phyloP scores from a whole-genome alignment of 23 tunicate species.

The Trididemnum clinides region DNA sequence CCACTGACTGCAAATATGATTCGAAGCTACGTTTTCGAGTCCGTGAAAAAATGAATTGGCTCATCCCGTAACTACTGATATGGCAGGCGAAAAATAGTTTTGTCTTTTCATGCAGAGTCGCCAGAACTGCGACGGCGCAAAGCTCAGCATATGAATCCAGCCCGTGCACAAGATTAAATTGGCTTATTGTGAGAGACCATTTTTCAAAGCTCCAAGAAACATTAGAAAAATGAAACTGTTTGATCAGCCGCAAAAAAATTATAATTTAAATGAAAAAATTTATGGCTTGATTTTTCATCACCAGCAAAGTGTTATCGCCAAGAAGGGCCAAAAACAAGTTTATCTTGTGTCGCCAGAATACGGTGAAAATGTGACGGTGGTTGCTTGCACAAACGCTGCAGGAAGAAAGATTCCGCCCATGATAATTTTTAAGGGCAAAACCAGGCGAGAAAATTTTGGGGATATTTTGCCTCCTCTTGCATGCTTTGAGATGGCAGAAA shows the following conservation, averaged over 20 bases:
- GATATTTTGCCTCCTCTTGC: neutral
- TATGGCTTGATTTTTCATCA: neutral
- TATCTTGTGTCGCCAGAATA: neutral
- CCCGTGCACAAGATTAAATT: constrained; percentile 1
- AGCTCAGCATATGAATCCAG: constrained; percentile 20
- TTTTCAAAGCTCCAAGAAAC: neutral
- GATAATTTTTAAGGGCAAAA: neutral
- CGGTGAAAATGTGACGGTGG: constrained; percentile 1
- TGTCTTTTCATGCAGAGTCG: neutral
- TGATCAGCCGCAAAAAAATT: neutral
- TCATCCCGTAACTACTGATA: neutral
- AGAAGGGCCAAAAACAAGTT: neutral
- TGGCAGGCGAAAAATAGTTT: constrained; percentile 9
- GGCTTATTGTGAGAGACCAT: neutral
- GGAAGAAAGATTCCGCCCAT: neutral
- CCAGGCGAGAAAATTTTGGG: neutral
- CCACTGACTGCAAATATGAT: neutral
- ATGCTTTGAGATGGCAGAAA: neutral
- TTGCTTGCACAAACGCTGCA: neutral
- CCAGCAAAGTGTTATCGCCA: neutral
- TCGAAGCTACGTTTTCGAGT: neutral
- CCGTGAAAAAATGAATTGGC: neutral
- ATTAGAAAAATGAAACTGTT: constrained; percentile 3
- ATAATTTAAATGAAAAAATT: neutral
- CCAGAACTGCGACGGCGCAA: neutral